These are phyloP conservation scores for Panorpa germanica DNA, from an alignment of 2,888 invertebrate species.

Conservation along the genomic window DNA sequence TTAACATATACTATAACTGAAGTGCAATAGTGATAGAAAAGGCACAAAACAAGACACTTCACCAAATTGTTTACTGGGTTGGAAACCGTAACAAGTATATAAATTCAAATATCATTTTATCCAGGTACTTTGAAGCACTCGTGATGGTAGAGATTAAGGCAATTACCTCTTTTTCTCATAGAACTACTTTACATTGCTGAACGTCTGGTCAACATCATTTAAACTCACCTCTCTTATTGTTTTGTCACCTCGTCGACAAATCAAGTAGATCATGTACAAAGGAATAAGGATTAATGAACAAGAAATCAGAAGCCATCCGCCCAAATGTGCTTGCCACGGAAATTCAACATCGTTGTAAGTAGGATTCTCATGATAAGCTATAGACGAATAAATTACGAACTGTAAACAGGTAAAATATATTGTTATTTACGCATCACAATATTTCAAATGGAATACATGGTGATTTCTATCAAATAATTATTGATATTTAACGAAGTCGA, in stretches of 20 bases:
- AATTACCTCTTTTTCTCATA: too few relatives aligned
- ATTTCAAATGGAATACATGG: constrained; percentile 6
- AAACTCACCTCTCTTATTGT: constrained; percentile 24
- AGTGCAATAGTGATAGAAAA: too few relatives aligned
- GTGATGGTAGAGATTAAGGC: too few relatives aligned
- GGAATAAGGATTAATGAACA: constrained; percentile 64
- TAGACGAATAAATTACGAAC: constrained; percentile 44
- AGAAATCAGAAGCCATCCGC: constrained; percentile 46
- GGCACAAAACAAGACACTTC: too few relatives aligned
- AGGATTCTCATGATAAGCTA: constrained; percentile 34
- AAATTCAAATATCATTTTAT: too few relatives aligned
- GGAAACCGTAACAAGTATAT: too few relatives aligned
- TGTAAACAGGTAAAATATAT: constrained; percentile 20
- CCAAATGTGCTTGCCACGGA: constrained; percentile 35
- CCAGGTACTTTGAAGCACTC: too few relatives aligned
- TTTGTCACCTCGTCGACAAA: constrained; percentile 20
- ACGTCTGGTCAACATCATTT: constrained; percentile 2
- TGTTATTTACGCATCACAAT: constrained; percentile 9
- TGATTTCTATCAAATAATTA: constrained; percentile 1
- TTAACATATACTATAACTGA: too few relatives aligned
- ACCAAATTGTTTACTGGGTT: too few relatives aligned
- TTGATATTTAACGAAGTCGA: constrained; percentile 2
- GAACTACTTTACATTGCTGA: not conserved
- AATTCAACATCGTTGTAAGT: constrained; percentile 32
- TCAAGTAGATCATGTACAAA: constrained; percentile 35